These are phyloP conservation scores for Magallana angulata DNA, from an alignment of 1,140 invertebrate genomes.

Conservation along the genomic window DNA sequence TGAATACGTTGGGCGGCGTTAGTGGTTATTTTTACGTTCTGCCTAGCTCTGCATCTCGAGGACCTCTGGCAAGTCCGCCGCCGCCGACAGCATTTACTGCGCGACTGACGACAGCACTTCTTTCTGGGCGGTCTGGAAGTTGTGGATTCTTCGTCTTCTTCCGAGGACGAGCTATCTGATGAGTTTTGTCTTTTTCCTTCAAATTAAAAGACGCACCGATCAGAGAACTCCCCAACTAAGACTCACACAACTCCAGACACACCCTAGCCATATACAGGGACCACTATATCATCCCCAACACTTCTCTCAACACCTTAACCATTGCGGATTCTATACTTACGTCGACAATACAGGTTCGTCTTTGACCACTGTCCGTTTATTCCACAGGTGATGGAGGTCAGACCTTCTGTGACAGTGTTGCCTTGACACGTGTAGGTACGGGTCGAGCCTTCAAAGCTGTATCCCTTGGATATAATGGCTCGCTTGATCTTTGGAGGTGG, in stretches of 20 bases:
- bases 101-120: conserved; percentile 8
- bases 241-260: conserved; percentile 34
- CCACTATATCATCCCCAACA: background rate
- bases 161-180: conserved; percentile 10
- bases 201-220: conserved; percentile 25
- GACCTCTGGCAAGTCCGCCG: background rate
- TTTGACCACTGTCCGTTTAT: conserved; percentile 32
- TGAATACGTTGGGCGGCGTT: background rate
- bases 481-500: background rate
- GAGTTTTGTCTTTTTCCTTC: conserved; percentile 28
- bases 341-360: conserved; percentile 20
- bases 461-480: background rate
- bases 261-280: background rate
- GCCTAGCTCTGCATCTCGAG: background rate
- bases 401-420: conserved; percentile 10
- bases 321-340: background rate
- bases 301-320: background rate
- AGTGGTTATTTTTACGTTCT: too few relatives aligned
- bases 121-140: background rate
- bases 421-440: background rate
- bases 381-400: conserved; percentile 3
- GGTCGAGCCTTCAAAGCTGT: background rate
- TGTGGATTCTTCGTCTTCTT: conserved; percentile 21
- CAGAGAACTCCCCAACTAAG: conserved; percentile 7
- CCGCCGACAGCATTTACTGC: conserved; percentile 15